These are phyloP conservation scores for Pemphredon lugubris DNA, from an alignment of 2,888 invertebrate species.

Conservation along the genomic window DNA sequence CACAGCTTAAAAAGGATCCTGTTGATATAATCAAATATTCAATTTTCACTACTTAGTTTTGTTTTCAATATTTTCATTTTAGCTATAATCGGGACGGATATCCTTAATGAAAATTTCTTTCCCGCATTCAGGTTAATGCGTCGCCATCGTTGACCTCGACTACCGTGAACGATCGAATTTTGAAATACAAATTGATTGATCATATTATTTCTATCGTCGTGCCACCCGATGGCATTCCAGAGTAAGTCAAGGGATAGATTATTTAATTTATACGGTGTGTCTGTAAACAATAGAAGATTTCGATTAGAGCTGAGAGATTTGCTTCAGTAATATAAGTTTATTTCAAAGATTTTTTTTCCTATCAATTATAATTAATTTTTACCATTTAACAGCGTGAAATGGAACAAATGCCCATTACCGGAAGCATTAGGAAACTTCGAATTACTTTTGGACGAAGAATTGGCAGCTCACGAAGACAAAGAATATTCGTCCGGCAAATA, in stretches of 20 bases:
- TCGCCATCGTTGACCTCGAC: constrained; percentile 97
- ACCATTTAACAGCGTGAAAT: constrained; percentile 84
- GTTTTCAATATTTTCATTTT: not conserved
- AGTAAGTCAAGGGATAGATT: constrained; percentile 83
- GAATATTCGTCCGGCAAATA: constrained; percentile 76
- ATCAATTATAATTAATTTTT: constrained; percentile 8
- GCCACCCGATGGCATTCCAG: constrained; percentile 93
- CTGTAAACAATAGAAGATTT: too few relatives aligned
- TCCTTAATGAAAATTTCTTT: too few relatives aligned
- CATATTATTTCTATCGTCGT: constrained; percentile 95
- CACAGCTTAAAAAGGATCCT: too few relatives aligned
- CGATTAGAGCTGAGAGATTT: too few relatives aligned
- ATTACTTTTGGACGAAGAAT: constrained; percentile 91
- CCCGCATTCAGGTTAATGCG: constrained; percentile 89
- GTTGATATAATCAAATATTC: too few relatives aligned
- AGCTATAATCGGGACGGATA: too few relatives aligned
- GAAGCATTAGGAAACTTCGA: constrained; percentile 93
- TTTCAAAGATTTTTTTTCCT: not conserved
- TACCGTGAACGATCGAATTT: constrained; percentile 95
- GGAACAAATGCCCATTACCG: constrained; percentile 90
- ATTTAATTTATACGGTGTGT: not conserved
- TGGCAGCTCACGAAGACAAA: constrained; percentile 86
- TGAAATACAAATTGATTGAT: constrained; percentile 96
- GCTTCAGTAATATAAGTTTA: too few relatives aligned
- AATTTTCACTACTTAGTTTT: too few relatives aligned